Conservation (phyloP, 1,140 invertebrate species). For the Dreissena polymorpha region DNA sequence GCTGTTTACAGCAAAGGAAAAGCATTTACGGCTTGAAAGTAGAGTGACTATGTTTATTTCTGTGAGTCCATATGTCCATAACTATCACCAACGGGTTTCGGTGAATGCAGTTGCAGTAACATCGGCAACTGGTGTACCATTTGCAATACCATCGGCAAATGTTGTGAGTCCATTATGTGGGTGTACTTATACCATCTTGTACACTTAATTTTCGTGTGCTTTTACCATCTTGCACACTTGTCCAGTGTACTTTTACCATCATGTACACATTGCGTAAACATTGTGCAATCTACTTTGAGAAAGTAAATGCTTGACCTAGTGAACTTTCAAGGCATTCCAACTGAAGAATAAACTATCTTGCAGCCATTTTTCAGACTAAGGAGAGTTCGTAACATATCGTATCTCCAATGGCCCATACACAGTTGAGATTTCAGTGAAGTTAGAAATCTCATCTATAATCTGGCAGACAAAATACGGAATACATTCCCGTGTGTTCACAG, state of each 20-base stretch:
- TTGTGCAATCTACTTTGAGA: no score
- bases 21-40: background rate
- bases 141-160: constrained; percentile 35
- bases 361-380: no score
- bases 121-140: constrained; percentile 33
- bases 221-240: constrained; percentile 28
- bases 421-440: no score
- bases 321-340: no score
- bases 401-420: no score
- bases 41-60: constrained; percentile 56
- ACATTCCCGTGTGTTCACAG: no score
- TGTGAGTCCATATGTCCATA: constrained; percentile 55
- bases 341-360: no score
- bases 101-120: constrained; percentile 16
- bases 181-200: constrained; percentile 33
- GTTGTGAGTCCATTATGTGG: background rate
- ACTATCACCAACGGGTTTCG: constrained; percentile 16
- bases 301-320: no score
- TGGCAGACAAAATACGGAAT: no score
- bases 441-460: no score
- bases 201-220: constrained; percentile 3
- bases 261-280: background rate
- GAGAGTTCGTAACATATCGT: no score
- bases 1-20: no score
- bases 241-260: constrained; percentile 5